Base-by-base conservation (phyloP, 1,140 invertebrate species). In the Drosophila sucinea region DNA sequence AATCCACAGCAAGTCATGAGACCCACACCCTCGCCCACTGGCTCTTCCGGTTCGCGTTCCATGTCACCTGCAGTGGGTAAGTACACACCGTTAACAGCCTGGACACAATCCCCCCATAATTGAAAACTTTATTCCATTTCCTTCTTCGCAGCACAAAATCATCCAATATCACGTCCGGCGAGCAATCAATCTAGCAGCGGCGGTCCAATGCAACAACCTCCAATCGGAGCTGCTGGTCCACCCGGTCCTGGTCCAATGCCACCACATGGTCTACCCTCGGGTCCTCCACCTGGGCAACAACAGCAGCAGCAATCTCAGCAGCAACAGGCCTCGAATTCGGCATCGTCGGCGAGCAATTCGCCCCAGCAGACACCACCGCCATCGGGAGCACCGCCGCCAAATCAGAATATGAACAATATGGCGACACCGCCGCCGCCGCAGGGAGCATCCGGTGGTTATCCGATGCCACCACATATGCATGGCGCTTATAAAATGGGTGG, bases 11-110 rank as follows among this genome's bases (percentile, higher is more conserved):
- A 92, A 64, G 90, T 91, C 40, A 95, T 97, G 95, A 96, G 97
- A 93, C 97, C 97, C 70, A 97, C 96, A 89, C 97, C 97, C 84
- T 98, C 97, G 90, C 97, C 97, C 80, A 98, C 97, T 90, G 97
- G 97, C 91, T 98, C 97, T 84, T 92, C 91, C 86, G 97, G 97
- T 92, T 98, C 97, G 84, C 95, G 97, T 93, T 98, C 97, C 92
- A 98, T 98, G 96, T 98, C 97, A 92, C 97, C 97, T 91, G 97
- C 97, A 93, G 97, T 98, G 92, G 97, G 97, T 98, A 92, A 95
- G 96, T 95, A 38, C 10, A 10, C 4, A 11, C 11, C 11, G 3
- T 4, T 38, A 3, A 4, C 10, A 38, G 10, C 8, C 35, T 35
- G 33, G 33, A 8, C 33, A 8, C 10, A 35, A 8, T 10, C 10